A percentile compares a stretch with the other conserved stretches of the same genome.
phyloP scores from a whole-genome alignment of 2,113 vertebrate species.

The Nansenia antarctica region DNA sequence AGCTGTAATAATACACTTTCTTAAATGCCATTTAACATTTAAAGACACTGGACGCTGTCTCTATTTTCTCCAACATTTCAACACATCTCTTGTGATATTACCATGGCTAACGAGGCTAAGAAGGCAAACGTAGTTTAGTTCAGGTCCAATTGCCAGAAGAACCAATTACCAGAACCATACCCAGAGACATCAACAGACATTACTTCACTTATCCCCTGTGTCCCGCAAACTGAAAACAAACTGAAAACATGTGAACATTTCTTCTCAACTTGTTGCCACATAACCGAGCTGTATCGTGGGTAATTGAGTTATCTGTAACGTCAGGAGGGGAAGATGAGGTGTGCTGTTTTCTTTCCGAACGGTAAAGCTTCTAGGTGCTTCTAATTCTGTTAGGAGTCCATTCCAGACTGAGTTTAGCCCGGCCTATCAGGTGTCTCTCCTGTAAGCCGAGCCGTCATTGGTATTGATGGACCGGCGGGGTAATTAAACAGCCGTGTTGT shows the following conservation, averaged over 20 bases:
- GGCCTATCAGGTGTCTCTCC: slow-evolving; percentile 56
- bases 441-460: slow-evolving; percentile 59
- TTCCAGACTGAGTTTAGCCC: slow-evolving; percentile 47
- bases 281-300: slow-evolving; percentile 16
- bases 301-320: slow-evolving; percentile 41
- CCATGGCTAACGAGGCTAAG: background rate
- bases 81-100: background rate
- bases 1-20: too few species aligned
- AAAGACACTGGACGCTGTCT: background rate
- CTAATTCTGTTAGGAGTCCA: slow-evolving; percentile 62
- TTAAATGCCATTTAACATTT: background rate
- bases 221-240: background rate
- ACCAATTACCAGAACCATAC: background rate
- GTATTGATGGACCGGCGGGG: slow-evolving; percentile 47
- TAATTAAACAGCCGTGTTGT: slow-evolving; percentile 62
- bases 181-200: background rate
- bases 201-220: background rate
- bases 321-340: slow-evolving; percentile 27
- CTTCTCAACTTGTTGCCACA: slow-evolving; percentile 17
- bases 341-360: slow-evolving; percentile 12
- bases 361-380: slow-evolving; percentile 30
- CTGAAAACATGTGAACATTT: background rate
- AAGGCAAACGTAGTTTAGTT: background rate
- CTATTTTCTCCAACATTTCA: background rate
- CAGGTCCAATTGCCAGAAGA: background rate